Percentiles rank a stretch among this genome's conserved stretches.
These are phyloP conservation scores for Hylaeus volcanicus DNA, from an alignment of 1,140 invertebrate species.

Conservation along the genomic window DNA sequence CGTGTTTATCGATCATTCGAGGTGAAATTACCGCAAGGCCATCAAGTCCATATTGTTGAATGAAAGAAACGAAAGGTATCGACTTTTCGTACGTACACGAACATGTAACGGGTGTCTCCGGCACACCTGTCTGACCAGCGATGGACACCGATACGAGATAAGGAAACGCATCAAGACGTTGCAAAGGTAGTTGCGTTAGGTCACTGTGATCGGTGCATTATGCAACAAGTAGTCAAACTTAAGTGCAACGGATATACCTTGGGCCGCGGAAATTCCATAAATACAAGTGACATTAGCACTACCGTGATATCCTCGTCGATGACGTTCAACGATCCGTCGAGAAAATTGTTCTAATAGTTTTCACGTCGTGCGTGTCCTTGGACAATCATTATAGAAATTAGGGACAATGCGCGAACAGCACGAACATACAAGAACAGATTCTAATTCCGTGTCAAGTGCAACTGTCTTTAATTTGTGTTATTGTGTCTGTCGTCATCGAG, in stretches of 20 bases:
- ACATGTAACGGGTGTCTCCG: slow-evolving; percentile 4
- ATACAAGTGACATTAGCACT: slow-evolving; percentile 17
- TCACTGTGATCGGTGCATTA: slow-evolving; percentile 61
- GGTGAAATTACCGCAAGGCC: slow-evolving; percentile 52
- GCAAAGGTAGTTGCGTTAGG: not conserved
- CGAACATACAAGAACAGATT: not conserved
- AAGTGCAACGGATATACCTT: slow-evolving; percentile 22
- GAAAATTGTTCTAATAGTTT: not conserved
- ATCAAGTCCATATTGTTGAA: slow-evolving; percentile 40
- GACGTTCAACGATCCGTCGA: not conserved
- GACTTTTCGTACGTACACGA: not conserved
- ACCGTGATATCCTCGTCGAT: not conserved
- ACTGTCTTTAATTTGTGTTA: not conserved
- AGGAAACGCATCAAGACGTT: slow-evolving; percentile 24
- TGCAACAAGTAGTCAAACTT: slow-evolving; percentile 68
- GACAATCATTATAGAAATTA: slow-evolving; percentile 24
- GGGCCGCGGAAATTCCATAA: slow-evolving; percentile 30
- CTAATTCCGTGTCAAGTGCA: slow-evolving; percentile 1
- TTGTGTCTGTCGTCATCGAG: not conserved
- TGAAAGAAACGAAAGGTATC: slow-evolving; percentile 46
- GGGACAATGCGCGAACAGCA: too few relatives aligned
- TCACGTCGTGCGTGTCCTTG: not conserved
- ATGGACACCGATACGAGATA: too few relatives aligned
- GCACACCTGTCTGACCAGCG: not conserved
- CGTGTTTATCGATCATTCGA: slow-evolving; percentile 54